Base-by-base conservation (phyloP, 2,113 vertebrate species). In the Rhynchopsitta pachyrhyncha region DNA sequence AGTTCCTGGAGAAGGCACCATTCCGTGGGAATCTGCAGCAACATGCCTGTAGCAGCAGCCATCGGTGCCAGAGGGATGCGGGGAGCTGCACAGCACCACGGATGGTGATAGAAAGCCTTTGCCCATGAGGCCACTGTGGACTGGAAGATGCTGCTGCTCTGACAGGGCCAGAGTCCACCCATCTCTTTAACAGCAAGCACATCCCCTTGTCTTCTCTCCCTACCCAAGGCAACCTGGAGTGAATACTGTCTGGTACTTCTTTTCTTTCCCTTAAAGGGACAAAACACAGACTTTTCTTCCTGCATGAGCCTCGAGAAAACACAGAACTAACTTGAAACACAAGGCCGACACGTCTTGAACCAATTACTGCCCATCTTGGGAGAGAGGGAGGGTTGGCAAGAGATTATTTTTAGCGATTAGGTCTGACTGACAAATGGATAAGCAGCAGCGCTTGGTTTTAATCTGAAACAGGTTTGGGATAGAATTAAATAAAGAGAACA, bases 321-420 rank as follows among this genome's bases (percentile, higher is more conserved):
- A 39, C 82, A 39, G 93, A 95, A 86, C 67, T n/a, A 95, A 42
- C 41, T 64, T 97, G 88, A 95, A 97, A 97, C 95, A 97, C 97
- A 97, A 97, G 73, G 90, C 93, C 92, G 96, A 93, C 93, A 88
- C 15, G 93, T 78, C 94, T 97, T 96, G 96, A 96, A 98, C 95
- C 97, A 97, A 96, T 97, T 96, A 95, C 66, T 96, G 96, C 91
- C 97, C 96, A 78, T 76, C 93, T 13, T 93, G 84, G 92, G 70
- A 35, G 83, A 90, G 77, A 83, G 93, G 88, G 94, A 79, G 93
- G 88, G 80, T 14, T 84, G 74, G 86, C 74, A 64, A 71, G 60
- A 94, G 97, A 97, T 95, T 93, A 85, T 86, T 95, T 97, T 95
- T 86, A 91, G 96, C 95, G 96, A 97, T 83, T 77, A 81, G 68